These are phyloP conservation scores for Drosophila colorata DNA, from an alignment of 2,888 invertebrate genomes.

Conservation along the genomic window DNA sequence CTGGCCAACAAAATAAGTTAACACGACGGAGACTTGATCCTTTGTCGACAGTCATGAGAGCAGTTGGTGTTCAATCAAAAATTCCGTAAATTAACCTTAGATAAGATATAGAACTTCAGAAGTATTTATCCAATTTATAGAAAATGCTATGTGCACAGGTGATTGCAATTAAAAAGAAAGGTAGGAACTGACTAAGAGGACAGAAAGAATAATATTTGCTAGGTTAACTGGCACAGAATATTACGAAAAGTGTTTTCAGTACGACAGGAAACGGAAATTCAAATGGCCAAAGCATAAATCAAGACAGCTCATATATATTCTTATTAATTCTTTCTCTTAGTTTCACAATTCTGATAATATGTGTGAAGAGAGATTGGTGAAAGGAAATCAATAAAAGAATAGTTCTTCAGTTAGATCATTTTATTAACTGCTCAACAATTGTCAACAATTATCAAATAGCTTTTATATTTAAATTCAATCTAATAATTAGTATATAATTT, in stretches of 20 bases:
- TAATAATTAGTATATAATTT: too few relatives aligned
- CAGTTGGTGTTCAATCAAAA: constrained; percentile 3
- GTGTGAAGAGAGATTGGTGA: background rate
- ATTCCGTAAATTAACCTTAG: background rate
- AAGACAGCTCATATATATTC: background rate
- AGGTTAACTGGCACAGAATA: background rate
- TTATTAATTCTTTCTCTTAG: too few relatives aligned
- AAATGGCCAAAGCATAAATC: background rate
- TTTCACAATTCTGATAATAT: too few relatives aligned
- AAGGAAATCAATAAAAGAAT: background rate
- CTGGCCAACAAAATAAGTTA: too few relatives aligned
- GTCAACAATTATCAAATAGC: too few relatives aligned
- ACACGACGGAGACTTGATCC: too few relatives aligned
- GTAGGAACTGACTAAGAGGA: background rate
- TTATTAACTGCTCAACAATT: too few relatives aligned
- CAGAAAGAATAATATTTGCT: constrained; percentile 7
- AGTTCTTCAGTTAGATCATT: too few relatives aligned
- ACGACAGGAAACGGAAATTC: constrained; percentile 8
- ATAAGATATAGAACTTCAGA: too few relatives aligned
- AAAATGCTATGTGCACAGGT: too few relatives aligned
- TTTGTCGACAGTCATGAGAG: background rate
- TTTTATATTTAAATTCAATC: too few relatives aligned
- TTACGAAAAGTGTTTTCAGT: background rate
- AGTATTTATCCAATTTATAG: background rate
- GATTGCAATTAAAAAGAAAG: constrained; percentile 26